phyloP scores from a whole-genome alignment of 2,888 invertebrate genomes.

The Amorpha juglandis region DNA sequence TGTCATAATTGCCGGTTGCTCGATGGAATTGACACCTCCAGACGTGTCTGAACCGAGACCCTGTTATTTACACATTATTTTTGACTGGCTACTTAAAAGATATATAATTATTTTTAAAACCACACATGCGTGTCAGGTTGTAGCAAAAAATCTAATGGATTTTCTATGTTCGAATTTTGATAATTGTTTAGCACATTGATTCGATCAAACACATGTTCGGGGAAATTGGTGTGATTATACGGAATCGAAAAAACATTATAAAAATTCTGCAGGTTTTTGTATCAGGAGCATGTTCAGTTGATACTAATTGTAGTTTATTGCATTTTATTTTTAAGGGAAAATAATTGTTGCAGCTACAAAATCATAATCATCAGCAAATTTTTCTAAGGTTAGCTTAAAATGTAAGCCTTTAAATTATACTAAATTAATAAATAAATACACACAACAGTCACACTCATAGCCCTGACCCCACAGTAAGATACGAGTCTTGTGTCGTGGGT shows the following conservation, averaged over 20 bases:
- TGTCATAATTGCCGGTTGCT: constrained; percentile 78
- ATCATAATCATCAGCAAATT: no score
- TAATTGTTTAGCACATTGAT: constrained; percentile 66
- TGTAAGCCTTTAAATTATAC: no score
- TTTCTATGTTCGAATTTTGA: constrained; percentile 62
- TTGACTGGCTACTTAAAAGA: constrained; percentile 79
- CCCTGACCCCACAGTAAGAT: no score
- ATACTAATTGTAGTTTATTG: no score
- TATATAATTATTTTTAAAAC: constrained; percentile 76
- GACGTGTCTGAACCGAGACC: constrained; percentile 60
- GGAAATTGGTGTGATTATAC: constrained; percentile 43
- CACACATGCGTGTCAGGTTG: constrained; percentile 63
- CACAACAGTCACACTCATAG: no score
- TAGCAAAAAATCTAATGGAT: constrained; percentile 75
- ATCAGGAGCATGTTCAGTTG: no score
- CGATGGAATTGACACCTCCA: constrained; percentile 76
- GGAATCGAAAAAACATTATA: neutral
- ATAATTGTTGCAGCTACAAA: no score
- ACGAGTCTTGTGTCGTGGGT: no score
- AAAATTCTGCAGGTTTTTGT: no score
- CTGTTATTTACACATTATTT: constrained; percentile 82
- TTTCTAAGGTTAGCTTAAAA: no score
- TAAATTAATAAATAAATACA: no score
- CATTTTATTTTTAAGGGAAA: no score
- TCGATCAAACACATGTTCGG: constrained; percentile 65